Conservation (phyloP, 1,140 invertebrate species). For the Teleopsis dalmanni region DNA sequence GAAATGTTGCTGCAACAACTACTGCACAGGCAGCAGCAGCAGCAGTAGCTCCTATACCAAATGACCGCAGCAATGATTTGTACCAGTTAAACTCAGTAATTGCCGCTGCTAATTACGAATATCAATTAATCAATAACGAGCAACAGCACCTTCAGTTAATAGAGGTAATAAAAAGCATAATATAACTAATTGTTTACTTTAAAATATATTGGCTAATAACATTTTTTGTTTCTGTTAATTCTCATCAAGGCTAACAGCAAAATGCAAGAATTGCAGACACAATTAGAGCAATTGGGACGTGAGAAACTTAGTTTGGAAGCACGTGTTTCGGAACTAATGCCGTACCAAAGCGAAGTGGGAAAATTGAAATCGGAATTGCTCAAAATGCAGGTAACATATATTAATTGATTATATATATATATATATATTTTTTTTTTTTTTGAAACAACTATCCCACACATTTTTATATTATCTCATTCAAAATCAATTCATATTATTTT, state of each 20-base stretch:
- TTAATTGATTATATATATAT: too few species aligned
- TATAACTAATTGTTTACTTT: background rate
- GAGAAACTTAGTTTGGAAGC: slow-evolving; percentile 49
- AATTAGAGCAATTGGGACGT: slow-evolving; percentile 43
- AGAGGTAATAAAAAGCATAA: slow-evolving; percentile 21
- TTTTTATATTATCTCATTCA: too few species aligned
- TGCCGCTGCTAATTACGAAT: slow-evolving; percentile 27
- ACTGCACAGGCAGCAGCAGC: slow-evolving; percentile 9
- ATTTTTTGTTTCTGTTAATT: slow-evolving; percentile 4
- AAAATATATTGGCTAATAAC: background rate
- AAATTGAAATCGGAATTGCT: slow-evolving; percentile 47
- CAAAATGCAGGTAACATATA: slow-evolving; percentile 46
- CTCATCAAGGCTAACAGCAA: slow-evolving; percentile 34
- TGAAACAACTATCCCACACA: too few species aligned
- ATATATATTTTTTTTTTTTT: too few species aligned
- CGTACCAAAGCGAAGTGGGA: slow-evolving; percentile 46
- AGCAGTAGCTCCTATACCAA: slow-evolving; percentile 11
- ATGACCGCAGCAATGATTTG: slow-evolving; percentile 4
- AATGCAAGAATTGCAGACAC: slow-evolving; percentile 40
- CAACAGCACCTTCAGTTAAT: slow-evolving; percentile 38
- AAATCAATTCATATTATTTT: too few species aligned
- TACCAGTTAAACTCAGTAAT: slow-evolving; percentile 15
- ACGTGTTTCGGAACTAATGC: slow-evolving; percentile 47
- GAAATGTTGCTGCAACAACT: slow-evolving; percentile 11
- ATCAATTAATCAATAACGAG: slow-evolving; percentile 35